phyloP scores from a whole-genome alignment of 2,888 invertebrate genomes.

The Acleris cristana region DNA sequence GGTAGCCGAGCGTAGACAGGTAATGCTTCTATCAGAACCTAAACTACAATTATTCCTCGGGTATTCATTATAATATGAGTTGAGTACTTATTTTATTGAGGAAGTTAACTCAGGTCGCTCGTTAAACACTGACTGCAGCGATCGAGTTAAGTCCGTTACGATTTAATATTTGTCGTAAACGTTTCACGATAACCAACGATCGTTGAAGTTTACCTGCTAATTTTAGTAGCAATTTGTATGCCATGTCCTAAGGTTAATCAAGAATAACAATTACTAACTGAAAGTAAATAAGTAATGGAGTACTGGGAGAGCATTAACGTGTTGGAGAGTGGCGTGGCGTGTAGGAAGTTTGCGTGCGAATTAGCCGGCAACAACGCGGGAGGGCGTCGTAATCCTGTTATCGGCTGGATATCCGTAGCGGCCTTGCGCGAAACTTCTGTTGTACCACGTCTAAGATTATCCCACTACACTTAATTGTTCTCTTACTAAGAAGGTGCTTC shows the following conservation, averaged over 20 bases:
- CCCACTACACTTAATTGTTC: slow-evolving; percentile 55
- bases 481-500: slow-evolving; percentile 30
- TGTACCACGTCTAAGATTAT: slow-evolving; percentile 54
- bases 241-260: slow-evolving; percentile 41
- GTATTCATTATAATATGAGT: slow-evolving; percentile 45
- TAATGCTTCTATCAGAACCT: slow-evolving; percentile 24
- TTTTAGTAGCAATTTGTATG: slow-evolving; percentile 60
- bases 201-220: slow-evolving; percentile 49
- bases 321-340: slow-evolving; percentile 55
- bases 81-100: slow-evolving; percentile 78
- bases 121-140: slow-evolving; percentile 71
- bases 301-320: slow-evolving; percentile 56
- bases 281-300: slow-evolving; percentile 32
- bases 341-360: slow-evolving; percentile 73
- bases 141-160: slow-evolving; percentile 78
- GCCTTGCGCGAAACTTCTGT: slow-evolving; percentile 58
- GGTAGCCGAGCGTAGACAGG: slow-evolving; percentile 10
- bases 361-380: slow-evolving; percentile 68
- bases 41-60: slow-evolving; percentile 32
- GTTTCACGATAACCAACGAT: slow-evolving; percentile 71
- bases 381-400: slow-evolving; percentile 76
- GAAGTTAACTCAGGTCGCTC: slow-evolving; percentile 74
- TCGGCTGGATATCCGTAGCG: slow-evolving; percentile 67
- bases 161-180: slow-evolving; percentile 79
- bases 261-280: slow-evolving; percentile 25